These are phyloP conservation scores for Coilia nasus DNA, from an alignment of 2,797 vertebrate species.

Conservation along the genomic window DNA sequence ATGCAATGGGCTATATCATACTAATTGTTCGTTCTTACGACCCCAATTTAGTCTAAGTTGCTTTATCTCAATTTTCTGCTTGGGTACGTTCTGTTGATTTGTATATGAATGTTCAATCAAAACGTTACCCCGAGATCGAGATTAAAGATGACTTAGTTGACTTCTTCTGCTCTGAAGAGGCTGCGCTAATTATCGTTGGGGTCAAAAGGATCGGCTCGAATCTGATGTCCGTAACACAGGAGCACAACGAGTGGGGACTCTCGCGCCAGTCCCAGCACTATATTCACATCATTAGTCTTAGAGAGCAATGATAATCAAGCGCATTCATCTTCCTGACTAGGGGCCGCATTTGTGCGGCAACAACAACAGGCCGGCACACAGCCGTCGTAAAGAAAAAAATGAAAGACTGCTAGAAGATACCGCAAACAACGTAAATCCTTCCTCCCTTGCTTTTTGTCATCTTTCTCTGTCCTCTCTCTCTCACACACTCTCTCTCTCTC, in stretches of 20 bases:
- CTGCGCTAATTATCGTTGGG: constrained; percentile 68
- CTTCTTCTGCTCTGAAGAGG: constrained; percentile 55
- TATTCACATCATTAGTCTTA: constrained; percentile 76
- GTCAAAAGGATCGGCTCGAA: constrained; percentile 67
- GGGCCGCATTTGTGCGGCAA: constrained; percentile 55
- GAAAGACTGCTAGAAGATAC: neutral
- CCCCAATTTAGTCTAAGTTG: constrained; percentile 98
- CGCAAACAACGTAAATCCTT: neutral
- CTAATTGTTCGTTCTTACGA: constrained; percentile 97
- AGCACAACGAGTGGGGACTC: constrained; percentile 64
- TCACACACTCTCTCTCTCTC: neutral
- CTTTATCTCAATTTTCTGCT: constrained; percentile 99
- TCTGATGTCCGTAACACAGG: constrained; percentile 66
- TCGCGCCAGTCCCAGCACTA: constrained; percentile 51
- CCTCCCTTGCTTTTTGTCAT: neutral
- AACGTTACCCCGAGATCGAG: constrained; percentile 86
- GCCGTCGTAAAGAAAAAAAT: neutral
- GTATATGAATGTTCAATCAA: constrained; percentile 89
- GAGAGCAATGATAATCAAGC: constrained; percentile 66
- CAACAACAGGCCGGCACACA: constrained; percentile 40
- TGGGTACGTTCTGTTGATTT: constrained; percentile 99
- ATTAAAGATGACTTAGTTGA: constrained; percentile 89
- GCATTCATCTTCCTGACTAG: constrained; percentile 72
- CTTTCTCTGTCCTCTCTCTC: neutral
- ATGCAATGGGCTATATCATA: constrained; percentile 95